Conservation (phyloP, 2,888 invertebrate species). For the Drosophila mayaguana region DNA sequence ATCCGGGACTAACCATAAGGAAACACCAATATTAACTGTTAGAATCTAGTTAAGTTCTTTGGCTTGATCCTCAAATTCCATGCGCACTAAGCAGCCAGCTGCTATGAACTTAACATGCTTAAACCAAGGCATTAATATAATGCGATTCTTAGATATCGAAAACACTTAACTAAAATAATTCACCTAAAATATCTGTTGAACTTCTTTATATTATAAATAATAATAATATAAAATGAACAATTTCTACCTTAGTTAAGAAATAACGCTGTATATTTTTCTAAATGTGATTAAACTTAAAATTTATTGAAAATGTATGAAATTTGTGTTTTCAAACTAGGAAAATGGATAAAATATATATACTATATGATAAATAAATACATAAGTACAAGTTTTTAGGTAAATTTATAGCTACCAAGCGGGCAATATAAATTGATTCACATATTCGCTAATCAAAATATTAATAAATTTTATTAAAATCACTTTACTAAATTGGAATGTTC, state of each 20-base stretch:
- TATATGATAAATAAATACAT: not conserved
- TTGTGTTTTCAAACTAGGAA: not conserved
- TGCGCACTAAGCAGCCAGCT: conserved; percentile 22
- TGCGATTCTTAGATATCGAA: conserved; percentile 36
- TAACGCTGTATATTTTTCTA: conserved; percentile 75
- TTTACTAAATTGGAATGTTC: no score
- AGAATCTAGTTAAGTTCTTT: conserved; percentile 47
- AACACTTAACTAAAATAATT: conserved; percentile 44
- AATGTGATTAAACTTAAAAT: conserved; percentile 73
- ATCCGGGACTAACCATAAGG: conserved; percentile 71
- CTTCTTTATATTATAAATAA: conserved; percentile 43
- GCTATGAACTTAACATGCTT: conserved; percentile 35
- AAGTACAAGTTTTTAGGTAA: not conserved
- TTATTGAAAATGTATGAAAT: not conserved
- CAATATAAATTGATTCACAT: no score
- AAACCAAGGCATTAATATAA: conserved; percentile 30
- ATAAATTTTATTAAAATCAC: no score
- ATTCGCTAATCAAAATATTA: no score
- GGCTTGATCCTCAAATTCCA: conserved; percentile 36
- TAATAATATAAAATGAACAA: conserved; percentile 24
- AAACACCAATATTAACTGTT: conserved; percentile 55
- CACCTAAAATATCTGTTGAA: conserved; percentile 45
- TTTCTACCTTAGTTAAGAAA: conserved; percentile 46
- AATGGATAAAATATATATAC: not conserved
- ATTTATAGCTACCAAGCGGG: no score